These are phyloP conservation scores for Coendou prehensilis DNA, from an alignment of 2,797 vertebrate genomes.

Conservation along the genomic window DNA sequence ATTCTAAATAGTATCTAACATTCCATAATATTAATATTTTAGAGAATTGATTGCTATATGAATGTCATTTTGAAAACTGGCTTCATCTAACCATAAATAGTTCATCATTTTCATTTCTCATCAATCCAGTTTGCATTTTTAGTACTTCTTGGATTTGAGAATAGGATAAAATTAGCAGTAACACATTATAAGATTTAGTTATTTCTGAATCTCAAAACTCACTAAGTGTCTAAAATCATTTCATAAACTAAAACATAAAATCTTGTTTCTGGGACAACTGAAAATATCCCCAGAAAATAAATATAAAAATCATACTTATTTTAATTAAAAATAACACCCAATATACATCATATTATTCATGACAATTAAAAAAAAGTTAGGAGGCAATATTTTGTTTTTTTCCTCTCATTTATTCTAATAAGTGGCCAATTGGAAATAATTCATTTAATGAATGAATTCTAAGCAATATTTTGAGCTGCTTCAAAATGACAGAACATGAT, in stretches of 20 bases:
- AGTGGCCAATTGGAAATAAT: neutral
- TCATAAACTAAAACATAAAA: conserved; percentile 19
- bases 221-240: conserved; percentile 17
- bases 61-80: conserved; percentile 51
- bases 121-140: conserved; percentile 70
- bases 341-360: conserved; percentile 33
- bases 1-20: conserved; percentile 56
- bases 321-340: conserved; percentile 17
- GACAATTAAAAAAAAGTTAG: neutral
- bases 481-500: conserved; percentile 15
- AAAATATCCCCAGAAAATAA: neutral
- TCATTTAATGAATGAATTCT: conserved; percentile 6
- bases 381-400: neutral
- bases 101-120: conserved; percentile 76
- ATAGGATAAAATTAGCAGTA: conserved; percentile 62
- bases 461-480: neutral
- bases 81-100: conserved; percentile 56
- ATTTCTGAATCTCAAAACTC: conserved; percentile 45
- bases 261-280: neutral
- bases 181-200: conserved; percentile 52
- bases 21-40: conserved; percentile 59
- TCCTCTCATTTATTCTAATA: conserved; percentile 10
- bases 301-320: neutral
- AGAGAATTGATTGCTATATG: neutral
- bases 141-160: conserved; percentile 62